Evolutionary conservation across 2,797 vertebrate genomes (phyloP), one percentile per base, ranked within the genome.

Genomic region (Martes flavigula): DNA sequence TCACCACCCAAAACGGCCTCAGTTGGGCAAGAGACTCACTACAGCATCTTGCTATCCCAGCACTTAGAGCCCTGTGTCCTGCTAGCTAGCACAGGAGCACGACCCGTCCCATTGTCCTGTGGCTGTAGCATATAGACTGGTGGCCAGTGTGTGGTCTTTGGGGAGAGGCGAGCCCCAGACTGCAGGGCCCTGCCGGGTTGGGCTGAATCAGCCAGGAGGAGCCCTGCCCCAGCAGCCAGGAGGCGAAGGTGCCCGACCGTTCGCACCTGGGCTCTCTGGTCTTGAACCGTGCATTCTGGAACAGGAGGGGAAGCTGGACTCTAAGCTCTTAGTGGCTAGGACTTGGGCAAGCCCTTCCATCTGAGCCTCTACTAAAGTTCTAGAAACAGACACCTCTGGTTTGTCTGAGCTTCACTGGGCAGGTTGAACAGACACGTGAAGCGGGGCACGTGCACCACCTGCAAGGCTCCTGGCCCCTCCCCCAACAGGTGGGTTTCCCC

Each of bases 371-470:
- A 5, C 66, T 32, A 18, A 66, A 3, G 11, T 27, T 23, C 77
- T 4, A 7, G 40, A 12, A 27, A 25, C 2, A 8, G 64, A 7
- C 0, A 0, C 62, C 72, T 32, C 56, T 1, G 1, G 2, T 5
- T 23, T 10, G 27, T 38, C 79, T 64, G 6, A 15, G 15, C 78
- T 32, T 62, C 0, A 3, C 64, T 0, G 1, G 46, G 48, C 60
- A 58, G 27, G 23, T 8, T 14, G 27, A 30, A 14, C 2, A 2
- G 38, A 27, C 66, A 15, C n/a, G 3, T 1, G n/a, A 54, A 4
- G 20, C 1, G 13, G 14, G 5, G 7, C 1, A 3, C 2, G 0
- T 2, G 32, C 8, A 11, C 27, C 4, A 0, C 15, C 0, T 0
- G 0, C n/a, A 13, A 30, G 7, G 21, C n/a, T 27, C 30, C 72